Evolutionary conservation across 2,888 invertebrate genomes (phyloP).

Genomic region (Temnothorax rugatulus): DNA sequence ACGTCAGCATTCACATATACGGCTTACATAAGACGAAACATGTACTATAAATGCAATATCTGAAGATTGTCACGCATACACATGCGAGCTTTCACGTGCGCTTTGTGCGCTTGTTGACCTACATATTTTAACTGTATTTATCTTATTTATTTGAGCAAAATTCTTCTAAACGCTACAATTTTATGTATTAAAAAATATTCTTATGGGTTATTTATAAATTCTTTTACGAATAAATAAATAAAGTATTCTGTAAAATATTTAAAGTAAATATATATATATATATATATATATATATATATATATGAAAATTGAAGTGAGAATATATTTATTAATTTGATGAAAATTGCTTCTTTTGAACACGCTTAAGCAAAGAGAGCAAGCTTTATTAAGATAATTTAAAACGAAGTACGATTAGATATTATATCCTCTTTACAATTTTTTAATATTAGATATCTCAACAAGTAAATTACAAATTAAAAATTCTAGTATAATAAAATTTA

Average conservation of each 20-base stretch:
- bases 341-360: not conserved
- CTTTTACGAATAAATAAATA: not conserved
- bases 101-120: not conserved
- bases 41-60: slow-evolving; percentile 4
- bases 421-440: not conserved
- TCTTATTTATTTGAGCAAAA: not conserved
- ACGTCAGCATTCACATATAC: not conserved
- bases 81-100: not conserved
- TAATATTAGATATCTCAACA: not conserved
- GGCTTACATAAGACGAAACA: not conserved
- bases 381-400: not conserved
- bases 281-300: not conserved
- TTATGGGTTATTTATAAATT: not conserved
- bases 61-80: slow-evolving; percentile 2
- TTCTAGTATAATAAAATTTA: not conserved
- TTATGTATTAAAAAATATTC: not conserved
- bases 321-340: not conserved
- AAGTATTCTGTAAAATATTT: not conserved
- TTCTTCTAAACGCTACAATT: not conserved
- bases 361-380: not conserved
- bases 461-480: not conserved
- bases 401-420: not conserved
- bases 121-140: not conserved
- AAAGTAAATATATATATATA: not conserved
- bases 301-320: not conserved